phyloP scores from a whole-genome alignment of 30 jellyfish, hydroid and myxozoan species.

The Aurelia coerulea region DNA sequence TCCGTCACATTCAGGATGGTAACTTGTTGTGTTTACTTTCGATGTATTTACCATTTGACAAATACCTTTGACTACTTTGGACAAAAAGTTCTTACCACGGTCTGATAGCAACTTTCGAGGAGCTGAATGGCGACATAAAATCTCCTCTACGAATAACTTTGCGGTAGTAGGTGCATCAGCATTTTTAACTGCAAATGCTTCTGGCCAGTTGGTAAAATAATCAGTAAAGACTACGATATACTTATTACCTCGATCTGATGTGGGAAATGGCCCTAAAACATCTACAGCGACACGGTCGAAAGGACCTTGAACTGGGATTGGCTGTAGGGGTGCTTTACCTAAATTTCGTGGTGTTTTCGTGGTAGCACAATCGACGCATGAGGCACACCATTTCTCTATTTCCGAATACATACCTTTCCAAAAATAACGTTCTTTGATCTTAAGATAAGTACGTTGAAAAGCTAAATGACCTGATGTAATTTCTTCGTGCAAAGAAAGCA shows the following conservation, averaged over 20 bases:
- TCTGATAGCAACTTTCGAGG: conserved; percentile 58
- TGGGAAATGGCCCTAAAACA: conserved; percentile 76
- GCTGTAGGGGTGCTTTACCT: conserved; percentile 57
- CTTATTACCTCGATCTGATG: conserved; percentile 49
- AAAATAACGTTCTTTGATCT: conserved; percentile 31
- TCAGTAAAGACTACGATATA: conserved; percentile 54
- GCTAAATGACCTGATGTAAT: conserved; percentile 60
- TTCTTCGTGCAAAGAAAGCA: conserved; percentile 60
- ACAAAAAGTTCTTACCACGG: conserved; percentile 60
- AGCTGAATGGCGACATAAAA: conserved; percentile 68
- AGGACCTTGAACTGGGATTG: conserved; percentile 67
- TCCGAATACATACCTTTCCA: conserved; percentile 70
- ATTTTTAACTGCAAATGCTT: conserved; percentile 60
- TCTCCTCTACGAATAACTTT: conserved; percentile 48
- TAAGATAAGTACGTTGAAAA: conserved; percentile 24
- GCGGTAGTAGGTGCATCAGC: conserved; percentile 69
- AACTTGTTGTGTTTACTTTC: conserved; percentile 30
- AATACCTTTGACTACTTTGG: conserved; percentile 53
- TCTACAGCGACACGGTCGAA: conserved; percentile 75
- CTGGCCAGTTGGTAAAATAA: conserved; percentile 67
- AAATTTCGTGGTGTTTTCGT: conserved; percentile 17
- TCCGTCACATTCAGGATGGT: conserved; percentile 68
- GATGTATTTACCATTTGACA: conserved; percentile 45
- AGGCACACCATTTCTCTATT: conserved; percentile 54
- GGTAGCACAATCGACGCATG: conserved; percentile 61